Evolutionary conservation across 2,113 vertebrate species (phyloP), one percentile per base, ranked within the genome.

Genomic region (Malurus cyaneus): DNA sequence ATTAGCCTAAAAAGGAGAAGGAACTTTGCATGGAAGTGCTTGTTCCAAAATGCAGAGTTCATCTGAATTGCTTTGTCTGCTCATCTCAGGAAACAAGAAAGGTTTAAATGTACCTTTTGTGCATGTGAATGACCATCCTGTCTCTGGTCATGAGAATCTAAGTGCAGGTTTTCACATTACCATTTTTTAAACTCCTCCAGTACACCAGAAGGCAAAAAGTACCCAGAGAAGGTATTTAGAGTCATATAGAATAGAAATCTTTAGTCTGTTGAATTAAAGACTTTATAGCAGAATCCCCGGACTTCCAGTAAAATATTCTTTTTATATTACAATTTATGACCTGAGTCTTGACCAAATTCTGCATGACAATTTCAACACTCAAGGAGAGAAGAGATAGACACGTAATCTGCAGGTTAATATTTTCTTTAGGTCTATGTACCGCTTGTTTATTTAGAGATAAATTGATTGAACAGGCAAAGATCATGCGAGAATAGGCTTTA

Each of bases 401-500:
- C 54, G 46, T 87, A 93, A 94, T 93, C 95, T 96, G 82, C 83
- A 76, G 93, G 71, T 84, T 96, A 96, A 89, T 72, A 20, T 95
- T 96, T 94, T 96, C 88, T 91, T 95, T 81, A 81, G 59, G 79
- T 91, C 91, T 77, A 36, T 60, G 36, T 95, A 77, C 85, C 62
- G 23, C 87, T 96, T 97, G 96, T 97, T 97, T 96, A 95, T 97
- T 96, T 97, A 96, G 80, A 94, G 85, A 94, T 97, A 96, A 98
- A 97, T 97, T 98, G 78, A 94, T 97, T 96, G 96, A 96, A 86
- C 47, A 32, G 57, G 62, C 60, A 70, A 85, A 92, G 94, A 95
- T 93, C 95, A 94, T 25, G 13, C 1, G 9, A 95, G 92, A 91
- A 77, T 92, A 69, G 19, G 14, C 94, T 97, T 97, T 97, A 93